Base-by-base conservation (phyloP, 2,113 vertebrate species). In the Guaruba guarouba region DNA sequence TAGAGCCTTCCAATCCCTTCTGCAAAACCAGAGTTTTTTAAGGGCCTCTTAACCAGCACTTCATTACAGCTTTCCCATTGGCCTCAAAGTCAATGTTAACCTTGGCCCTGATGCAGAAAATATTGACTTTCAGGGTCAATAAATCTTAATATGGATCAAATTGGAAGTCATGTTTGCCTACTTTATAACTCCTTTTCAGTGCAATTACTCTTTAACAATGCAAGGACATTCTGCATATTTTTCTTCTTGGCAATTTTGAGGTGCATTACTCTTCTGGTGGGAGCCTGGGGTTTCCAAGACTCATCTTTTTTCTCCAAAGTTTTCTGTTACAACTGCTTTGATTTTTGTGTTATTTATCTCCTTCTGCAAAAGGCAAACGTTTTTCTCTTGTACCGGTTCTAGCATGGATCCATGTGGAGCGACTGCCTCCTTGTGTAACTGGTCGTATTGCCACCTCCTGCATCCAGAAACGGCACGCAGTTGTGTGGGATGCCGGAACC, bases 121-220 rank as follows among this genome's bases (percentile, higher is more conserved):
- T 88, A 96, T 93, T 93, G 95, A 94, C 93, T 94, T 93, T 92
- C 94, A 95, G 93, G 92, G 91, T 96, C 83, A 84, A 94, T 96
- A 96, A 96, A 96, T 96, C 95, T 95, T 95, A 95, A 91, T 95
- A 92, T 49, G 73, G 90, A 97, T 94, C 93, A 92, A 82, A 95
- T 10, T 94, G 90, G 85, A 94, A 96, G 92, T 81, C 59, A n/a
- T 92, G 90, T 95, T 94, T 96, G 82, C 92, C 96, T 96, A 86
- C 76, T 93, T 92, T 92, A 78, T 37, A 81, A 68, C 88, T 95
- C 71, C 76, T 74, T 96, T 70, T 93, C 93, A 93, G 49, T 24
- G 86, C 73, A 94, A 92, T 97, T 82, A 92, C 77, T 93, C 96
- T 85, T 94, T 74, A 88, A 89, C 93, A 96, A 92, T 54, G 62